A percentile compares a stretch with the other conserved stretches of the same genome.
phyloP scores from a whole-genome alignment of 1,140 invertebrate species.

The Drosophila simulans region DNA sequence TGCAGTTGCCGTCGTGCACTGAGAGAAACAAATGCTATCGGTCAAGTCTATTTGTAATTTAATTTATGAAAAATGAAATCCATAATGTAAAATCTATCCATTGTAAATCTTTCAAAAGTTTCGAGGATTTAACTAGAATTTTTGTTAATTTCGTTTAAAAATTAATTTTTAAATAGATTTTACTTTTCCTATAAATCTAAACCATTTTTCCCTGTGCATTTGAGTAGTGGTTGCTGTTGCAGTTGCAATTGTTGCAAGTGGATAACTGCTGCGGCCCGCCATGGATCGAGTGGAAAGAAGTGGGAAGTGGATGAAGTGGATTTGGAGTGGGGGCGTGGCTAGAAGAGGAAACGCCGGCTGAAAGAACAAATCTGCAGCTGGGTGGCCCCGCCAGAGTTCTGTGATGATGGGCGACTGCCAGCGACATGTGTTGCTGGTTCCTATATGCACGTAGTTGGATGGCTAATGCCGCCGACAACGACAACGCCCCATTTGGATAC shows the following conservation, averaged over 20 bases:
- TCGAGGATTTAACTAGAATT: no score
- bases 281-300: slow-evolving; percentile 10
- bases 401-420: slow-evolving; percentile 44
- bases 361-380: slow-evolving; percentile 12
- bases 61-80: no score
- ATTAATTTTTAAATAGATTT: no score
- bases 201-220: not conserved
- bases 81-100: no score
- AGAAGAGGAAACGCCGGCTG: not conserved
- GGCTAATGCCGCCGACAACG: slow-evolving; percentile 39
- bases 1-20: slow-evolving; percentile 30
- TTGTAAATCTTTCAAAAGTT: no score
- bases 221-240: slow-evolving; percentile 14
- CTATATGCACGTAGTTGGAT: slow-evolving; percentile 13
- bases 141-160: no score
- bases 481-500: slow-evolving; percentile 53
- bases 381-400: slow-evolving; percentile 31
- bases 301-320: slow-evolving; percentile 18
- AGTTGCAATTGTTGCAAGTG: slow-evolving; percentile 41
- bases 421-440: slow-evolving; percentile 40
- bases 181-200: no score
- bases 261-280: slow-evolving; percentile 32
- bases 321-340: slow-evolving; percentile 13
- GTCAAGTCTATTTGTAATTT: no score
- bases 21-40: not conserved